Base-by-base conservation (phyloP, 2,113 vertebrate species). In the Oophaga pumilio region DNA sequence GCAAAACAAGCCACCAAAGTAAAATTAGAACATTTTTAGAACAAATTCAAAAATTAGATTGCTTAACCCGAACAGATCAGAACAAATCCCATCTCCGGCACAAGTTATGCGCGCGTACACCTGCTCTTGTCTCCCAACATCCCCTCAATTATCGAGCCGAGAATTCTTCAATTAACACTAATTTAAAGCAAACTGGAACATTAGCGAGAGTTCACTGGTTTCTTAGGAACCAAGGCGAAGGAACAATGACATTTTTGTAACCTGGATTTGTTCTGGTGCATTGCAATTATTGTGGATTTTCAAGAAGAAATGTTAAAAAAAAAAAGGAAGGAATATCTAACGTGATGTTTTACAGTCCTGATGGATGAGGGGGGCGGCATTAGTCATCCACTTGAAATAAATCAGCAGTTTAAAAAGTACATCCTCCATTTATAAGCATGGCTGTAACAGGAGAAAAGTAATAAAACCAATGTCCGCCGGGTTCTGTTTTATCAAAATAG, bases 241-340 rank as follows among this genome's bases (percentile, higher is more conserved):
- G 73, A 80, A 77, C 77, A 90, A 89, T 62, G 26, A 59, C 28
- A 79, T 88, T 79, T 82, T 89, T 85, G 20, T 68, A 68, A 80
- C 76, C 56, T 83, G 86, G 49, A 83, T 87, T 60, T 76, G 52
- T 76, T 33, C 33, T 53, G 86, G 28, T 71, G 79, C 10, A 12
- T 2, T 20, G 50, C 73, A 73, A 87, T 83, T 62, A 50, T 50
- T 18, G 33, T 20, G 43, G 0, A 18, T 64, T 73, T 87, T 74
- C 52, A 76, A 66, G 79, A 76, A 12, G 64, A 59, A 81, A 80
- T 52, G 49, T 14, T 59, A 24, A 81, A 57, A 53, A 74, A 73
- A 74, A 11, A 8, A 66, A 26, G 53, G 18, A 52, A 17, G 52
- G 15, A 0, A 0, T 33, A 43, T 52, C 43, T 57, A 24, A 4